Conservation (phyloP, 1,140 invertebrate genomes). For the Radopholus similis region DNA sequence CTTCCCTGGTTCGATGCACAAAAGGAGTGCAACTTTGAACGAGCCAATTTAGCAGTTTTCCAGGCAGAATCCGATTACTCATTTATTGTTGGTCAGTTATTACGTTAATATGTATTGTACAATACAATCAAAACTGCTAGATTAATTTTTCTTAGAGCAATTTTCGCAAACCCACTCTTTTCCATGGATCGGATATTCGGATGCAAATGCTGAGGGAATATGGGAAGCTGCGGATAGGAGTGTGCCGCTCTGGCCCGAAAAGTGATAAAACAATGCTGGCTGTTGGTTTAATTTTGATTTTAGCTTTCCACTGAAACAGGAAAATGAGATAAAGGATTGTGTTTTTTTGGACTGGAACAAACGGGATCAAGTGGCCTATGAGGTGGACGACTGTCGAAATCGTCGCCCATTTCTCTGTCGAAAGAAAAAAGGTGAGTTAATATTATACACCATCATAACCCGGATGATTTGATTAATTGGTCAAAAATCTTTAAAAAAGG, state of each 20-base stretch:
- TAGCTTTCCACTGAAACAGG: constrained; percentile 30
- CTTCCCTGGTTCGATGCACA: constrained; percentile 35
- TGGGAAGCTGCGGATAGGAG: constrained; percentile 31
- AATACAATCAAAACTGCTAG: not conserved
- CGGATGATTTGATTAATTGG: not conserved
- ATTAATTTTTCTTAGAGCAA: constrained; percentile 13
- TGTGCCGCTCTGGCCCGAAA: constrained; percentile 41
- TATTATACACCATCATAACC: not conserved
- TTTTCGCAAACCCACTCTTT: constrained; percentile 27
- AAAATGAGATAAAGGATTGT: constrained; percentile 35
- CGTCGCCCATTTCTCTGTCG: constrained; percentile 24
- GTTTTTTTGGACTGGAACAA: constrained; percentile 41
- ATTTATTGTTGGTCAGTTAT: constrained; percentile 30
- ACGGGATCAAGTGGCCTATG: constrained; percentile 20
- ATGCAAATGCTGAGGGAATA: constrained; percentile 29
- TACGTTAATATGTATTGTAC: not conserved
- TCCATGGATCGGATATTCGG: constrained; percentile 45
- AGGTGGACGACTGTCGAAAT: constrained; percentile 37
- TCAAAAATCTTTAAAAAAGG: not conserved
- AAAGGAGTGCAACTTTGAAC: constrained; percentile 31
- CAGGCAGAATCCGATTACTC: constrained; percentile 26
- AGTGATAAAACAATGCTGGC: constrained; percentile 18
- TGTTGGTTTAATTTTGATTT: constrained; percentile 7
- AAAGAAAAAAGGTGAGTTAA: constrained; percentile 9
- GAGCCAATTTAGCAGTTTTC: constrained; percentile 39